These are phyloP conservation scores for Tribolium madens DNA, from an alignment of 1,140 invertebrate species.

Conservation along the genomic window DNA sequence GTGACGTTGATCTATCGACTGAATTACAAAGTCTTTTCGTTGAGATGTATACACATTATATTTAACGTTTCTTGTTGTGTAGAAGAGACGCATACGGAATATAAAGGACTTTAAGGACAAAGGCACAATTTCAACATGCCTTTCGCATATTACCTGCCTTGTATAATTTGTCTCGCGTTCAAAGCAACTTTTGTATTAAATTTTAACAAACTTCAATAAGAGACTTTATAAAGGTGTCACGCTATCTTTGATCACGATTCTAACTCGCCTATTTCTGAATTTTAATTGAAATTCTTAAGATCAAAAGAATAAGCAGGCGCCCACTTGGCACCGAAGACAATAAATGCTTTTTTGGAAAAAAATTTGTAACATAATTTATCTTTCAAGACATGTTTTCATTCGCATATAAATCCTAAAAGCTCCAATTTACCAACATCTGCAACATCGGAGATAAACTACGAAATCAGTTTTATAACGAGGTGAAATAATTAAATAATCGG, in stretches of 20 bases:
- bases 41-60: slow-evolving; percentile 10
- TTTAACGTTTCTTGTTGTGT: slow-evolving; percentile 34
- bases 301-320: not conserved
- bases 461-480: not conserved
- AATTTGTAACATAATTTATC: not conserved
- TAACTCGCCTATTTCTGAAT: slow-evolving; percentile 40
- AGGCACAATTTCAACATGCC: slow-evolving; percentile 39
- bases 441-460: no score
- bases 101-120: slow-evolving; percentile 40
- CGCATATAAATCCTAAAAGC: no score
- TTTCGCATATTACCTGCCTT: slow-evolving; percentile 40
- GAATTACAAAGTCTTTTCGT: slow-evolving; percentile 8
- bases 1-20: slow-evolving; percentile 23
- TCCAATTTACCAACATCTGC: no score
- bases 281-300: slow-evolving; percentile 47
- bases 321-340: no score
- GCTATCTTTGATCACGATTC: slow-evolving; percentile 46
- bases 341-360: not conserved
- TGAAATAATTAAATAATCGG: slow-evolving; percentile 8
- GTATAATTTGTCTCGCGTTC: slow-evolving; percentile 40
- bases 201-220: slow-evolving; percentile 46
- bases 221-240: slow-evolving; percentile 44
- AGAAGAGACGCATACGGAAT: slow-evolving; percentile 30
- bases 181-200: slow-evolving; percentile 47
- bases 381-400: no score